phyloP scores from a whole-genome alignment of 2,113 vertebrate genomes.

The Poecile atricapillus region DNA sequence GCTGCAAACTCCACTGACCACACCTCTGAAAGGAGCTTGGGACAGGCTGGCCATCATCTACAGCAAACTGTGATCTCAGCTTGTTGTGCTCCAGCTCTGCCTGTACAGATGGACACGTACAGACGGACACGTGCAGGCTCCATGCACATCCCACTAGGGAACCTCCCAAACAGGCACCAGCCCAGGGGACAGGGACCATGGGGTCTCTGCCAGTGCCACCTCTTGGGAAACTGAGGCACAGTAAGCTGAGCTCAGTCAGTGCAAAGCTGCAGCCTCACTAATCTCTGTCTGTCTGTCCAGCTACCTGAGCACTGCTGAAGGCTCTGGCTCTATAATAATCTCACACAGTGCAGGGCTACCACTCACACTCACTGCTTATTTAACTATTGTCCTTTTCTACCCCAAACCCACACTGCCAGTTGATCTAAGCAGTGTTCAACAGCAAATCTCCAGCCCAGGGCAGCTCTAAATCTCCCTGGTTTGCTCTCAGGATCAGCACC shows the following conservation, averaged over 20 bases:
- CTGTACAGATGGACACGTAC: not conserved
- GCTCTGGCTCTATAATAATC: not conserved
- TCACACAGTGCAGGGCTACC: not conserved
- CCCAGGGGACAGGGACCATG: not conserved
- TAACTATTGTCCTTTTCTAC: not conserved
- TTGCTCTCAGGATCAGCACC: not conserved
- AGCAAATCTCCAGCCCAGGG: not conserved
- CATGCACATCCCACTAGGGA: not conserved
- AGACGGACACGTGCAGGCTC: rapidly evolving
- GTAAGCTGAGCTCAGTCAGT: rapidly evolving
- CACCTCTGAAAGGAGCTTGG: not conserved
- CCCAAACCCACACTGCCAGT: not conserved
- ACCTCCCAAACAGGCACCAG: not conserved
- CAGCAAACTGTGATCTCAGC: not conserved
- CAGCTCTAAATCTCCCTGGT: not conserved
- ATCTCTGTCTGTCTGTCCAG: not conserved
- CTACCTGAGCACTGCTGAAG: not conserved
- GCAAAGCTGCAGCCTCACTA: not conserved
- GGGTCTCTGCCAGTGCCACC: not conserved
- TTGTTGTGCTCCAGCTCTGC: not conserved
- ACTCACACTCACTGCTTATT: not conserved
- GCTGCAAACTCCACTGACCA: not conserved
- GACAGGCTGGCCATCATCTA: not conserved
- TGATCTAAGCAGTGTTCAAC: not conserved
- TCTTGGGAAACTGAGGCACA: not conserved